Percentiles rank a stretch among this genome's conserved stretches.
These are phyloP conservation scores for Ailuropoda melanoleuca DNA, from an alignment of 2,113 vertebrate genomes.

Conservation along the genomic window DNA sequence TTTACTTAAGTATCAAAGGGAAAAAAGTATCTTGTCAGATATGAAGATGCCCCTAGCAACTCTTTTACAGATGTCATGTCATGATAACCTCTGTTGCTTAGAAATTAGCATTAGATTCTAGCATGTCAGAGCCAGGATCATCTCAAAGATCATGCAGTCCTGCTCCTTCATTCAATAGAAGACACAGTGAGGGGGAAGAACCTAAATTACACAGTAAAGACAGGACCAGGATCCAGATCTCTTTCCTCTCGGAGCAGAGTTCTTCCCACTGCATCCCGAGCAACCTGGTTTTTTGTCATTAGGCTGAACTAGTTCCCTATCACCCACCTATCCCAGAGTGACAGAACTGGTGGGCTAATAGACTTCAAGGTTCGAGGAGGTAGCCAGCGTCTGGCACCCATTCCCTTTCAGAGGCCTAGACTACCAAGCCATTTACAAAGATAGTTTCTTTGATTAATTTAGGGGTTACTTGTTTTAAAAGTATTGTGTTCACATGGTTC, in stretches of 20 bases:
- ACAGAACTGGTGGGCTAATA: not conserved
- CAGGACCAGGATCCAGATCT: not conserved
- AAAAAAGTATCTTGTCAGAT: not conserved
- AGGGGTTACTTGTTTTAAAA: not conserved
- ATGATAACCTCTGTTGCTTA: not conserved
- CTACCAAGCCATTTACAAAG: not conserved
- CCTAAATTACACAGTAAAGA: not conserved
- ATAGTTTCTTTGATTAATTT: not conserved
- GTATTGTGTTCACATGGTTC: not conserved
- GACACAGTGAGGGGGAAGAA: not conserved
- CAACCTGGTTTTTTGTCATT: not conserved
- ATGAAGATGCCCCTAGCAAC: conserved; percentile 23
- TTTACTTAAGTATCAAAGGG: not conserved
- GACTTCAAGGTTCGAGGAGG: not conserved
- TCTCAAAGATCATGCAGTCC: not conserved
- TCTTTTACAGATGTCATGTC: not conserved
- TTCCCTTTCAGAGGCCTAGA: not conserved
- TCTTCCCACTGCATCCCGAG: not conserved
- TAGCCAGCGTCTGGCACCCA: not conserved
- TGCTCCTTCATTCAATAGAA: not conserved
- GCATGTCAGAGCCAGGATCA: not conserved
- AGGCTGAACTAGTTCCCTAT: not conserved
- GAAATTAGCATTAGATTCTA: not conserved
- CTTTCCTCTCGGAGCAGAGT: not conserved
- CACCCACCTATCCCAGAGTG: not conserved